Base-by-base conservation (phyloP, 2,113 vertebrate genomes). In the Phyllopteryx taeniolatus region DNA sequence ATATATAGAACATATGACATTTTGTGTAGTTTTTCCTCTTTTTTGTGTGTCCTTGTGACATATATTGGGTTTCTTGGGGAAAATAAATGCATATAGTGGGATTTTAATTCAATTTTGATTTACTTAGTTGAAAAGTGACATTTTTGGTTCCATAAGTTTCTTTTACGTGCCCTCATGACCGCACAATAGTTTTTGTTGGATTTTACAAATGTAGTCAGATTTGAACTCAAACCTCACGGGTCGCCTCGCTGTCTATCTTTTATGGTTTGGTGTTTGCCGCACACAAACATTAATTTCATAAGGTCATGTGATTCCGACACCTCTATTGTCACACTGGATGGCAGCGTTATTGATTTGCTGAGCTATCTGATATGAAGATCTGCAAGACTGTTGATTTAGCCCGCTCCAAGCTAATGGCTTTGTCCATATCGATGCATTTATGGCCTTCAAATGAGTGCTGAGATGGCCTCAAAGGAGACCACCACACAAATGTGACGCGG, bases 291-390 rank as follows among this genome's bases (percentile, higher is more conserved):
- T 83, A 68, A 86, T 88, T 86, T 79, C 53, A 61, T 44, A 62
- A 79, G 87, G 87, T 88, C 86, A 75, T 44, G 71, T 7, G 13
- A 82, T 79, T 61, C 22, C 69, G 80, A 85, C 82, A 85, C 77
- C 65, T 77, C 60, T 76, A 70, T 86, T 86, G 89, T 88, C 76
- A 81, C 83, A 82, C 83, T 78, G 83, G 84, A 88, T 81, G 79
- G 81, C 68, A 71, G 71, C 65, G 2, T 57, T 85, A 92, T 91
- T 87, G 90, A 93, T 92, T 90, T 85, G 76, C 74, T 73, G 75
- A 86, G 77, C 76, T 85, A 87, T 87, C 82, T 88, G 71, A 85
- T 87, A 88, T 86, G 76, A 81, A 78, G 78, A 73, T 73, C 74
- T 75, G 74, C 76, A 79, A 35, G 84, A 87, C 85, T 84, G 86